Conservation (phyloP, 1,140 invertebrate genomes). For the Pachypeltis micranthus region DNA sequence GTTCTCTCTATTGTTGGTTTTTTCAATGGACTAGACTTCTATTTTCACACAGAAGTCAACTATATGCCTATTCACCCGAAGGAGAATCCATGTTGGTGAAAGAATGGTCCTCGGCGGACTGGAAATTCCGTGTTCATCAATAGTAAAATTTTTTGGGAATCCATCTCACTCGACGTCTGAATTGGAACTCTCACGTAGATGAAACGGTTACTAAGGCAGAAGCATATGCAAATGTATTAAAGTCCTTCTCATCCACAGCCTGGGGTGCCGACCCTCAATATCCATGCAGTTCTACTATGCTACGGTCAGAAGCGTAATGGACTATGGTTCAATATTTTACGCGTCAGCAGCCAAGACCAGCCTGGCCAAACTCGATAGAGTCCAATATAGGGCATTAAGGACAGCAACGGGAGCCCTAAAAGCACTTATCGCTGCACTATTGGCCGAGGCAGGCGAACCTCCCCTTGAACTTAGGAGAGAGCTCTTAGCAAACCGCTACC, state of each 20-base stretch:
- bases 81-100: neutral
- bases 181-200: neutral
- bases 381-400: neutral
- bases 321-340: neutral
- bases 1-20: neutral
- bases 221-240: constrained; percentile 6
- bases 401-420: neutral
- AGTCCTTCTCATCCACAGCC: neutral
- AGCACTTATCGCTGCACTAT: neutral
- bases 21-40: neutral
- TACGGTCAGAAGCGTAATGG: neutral
- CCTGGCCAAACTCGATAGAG: neutral
- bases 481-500: neutral
- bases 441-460: neutral
- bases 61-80: constrained; percentile 2
- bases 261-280: neutral
- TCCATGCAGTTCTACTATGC: neutral
- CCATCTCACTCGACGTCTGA: neutral
- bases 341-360: neutral
- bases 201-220: neutral
- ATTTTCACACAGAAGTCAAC: neutral
- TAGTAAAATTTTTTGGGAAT: neutral
- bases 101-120: neutral
- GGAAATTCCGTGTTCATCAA: neutral
- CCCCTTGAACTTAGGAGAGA: neutral